Evolutionary conservation across 2,113 vertebrate genomes (phyloP), one percentile per base, ranked within the genome.

Genomic region (Lophura nycthemera): DNA sequence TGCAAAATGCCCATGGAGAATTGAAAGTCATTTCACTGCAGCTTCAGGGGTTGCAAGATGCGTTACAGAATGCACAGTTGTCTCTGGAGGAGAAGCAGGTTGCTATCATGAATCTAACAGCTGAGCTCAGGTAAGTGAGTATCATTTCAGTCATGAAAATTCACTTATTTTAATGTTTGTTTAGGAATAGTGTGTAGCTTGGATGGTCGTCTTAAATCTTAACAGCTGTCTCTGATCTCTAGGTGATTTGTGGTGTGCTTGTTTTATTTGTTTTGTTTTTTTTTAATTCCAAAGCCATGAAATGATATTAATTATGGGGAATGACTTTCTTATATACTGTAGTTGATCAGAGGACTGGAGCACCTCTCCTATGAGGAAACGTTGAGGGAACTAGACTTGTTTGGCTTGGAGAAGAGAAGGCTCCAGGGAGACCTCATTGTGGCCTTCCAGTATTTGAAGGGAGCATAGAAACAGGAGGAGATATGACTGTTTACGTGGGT

Each of bases 31-130:
- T 98, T 42, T 96, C 97, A 95, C 97, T 97, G 84, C 98, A 98
- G 52, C 98, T 99, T n/a, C 98, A 98, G 92, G 98, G 99, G 93
- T 88, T 99, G 74, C 98, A 98, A 89, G 98, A 98, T 72, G 95
- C 98, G 19, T 80, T 99, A 43, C 98, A 98, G 22, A 98, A 98
- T 61, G 98, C 98, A 27, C 98, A 99, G 40, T 97, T 98, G 88
- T 98, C 98, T 83, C 97, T 99, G 30, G 98, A 99, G 48, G 98
- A 99, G 93, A 99, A 99, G 60, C 97, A 98, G 22, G 93, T 80
- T 18, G 96, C 97, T 48, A 97, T 99, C 91, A 93, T 98, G 92
- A 98, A 98, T 95, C 97, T 99, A 79, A 98, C 98, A 20, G 95
- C 98, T 11, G 98, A 99, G 87, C 98, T 99, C 74, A 98, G 98